Base-by-base conservation (phyloP, 2,888 invertebrate genomes). In the Lobophora halterata region DNA sequence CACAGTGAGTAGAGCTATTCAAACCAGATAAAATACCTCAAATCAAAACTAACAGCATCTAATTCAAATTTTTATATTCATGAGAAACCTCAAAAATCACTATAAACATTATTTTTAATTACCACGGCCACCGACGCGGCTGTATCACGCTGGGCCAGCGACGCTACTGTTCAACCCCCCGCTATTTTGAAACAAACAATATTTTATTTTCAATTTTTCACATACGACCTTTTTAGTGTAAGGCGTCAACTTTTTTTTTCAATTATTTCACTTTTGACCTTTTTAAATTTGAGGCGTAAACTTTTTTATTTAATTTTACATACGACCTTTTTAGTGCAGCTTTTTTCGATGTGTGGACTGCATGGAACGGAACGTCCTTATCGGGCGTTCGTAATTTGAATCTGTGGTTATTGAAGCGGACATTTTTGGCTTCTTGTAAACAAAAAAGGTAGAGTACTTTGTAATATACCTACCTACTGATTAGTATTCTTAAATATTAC, bases 101-200 rank as follows among this genome's bases (percentile, higher is more conserved):
- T 40, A 35, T 46, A 44, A 44, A 27, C 37, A 40, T 50, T 44
- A 48, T 40, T 53, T 53, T 50, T 53, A 53, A 53, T 51, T 65
- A 59, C 52, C 49, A 49, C 71, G 71, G 72, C 65, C 71, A 71
- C 74, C 74, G 68, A 68, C 47, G 49, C 47, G 49, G 55, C 60
- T 60, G 62, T 71, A 65, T 71, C 86, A 77, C 73, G 79, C 81
- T 58, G 85, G 58, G 85, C 49, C 45, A 52, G 58, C 59, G 48
- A 71, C 73, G 86, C 86, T 86, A 86, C 86, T 71, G 86, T 85
- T 67, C 58, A 70, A 16, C 83, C 82, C 85, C 86, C 66, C 39
- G 79, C 71, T 55, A 72, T 65, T 55, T 50, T 8, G 11, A 12
- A 37, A 28, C 41, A 11, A 36, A 28, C 31, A 24, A 43, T 59